Evolutionary conservation across 2,888 invertebrate species (phyloP), one percentile per base, ranked within the genome.

Genomic region (Leucania comma): DNA sequence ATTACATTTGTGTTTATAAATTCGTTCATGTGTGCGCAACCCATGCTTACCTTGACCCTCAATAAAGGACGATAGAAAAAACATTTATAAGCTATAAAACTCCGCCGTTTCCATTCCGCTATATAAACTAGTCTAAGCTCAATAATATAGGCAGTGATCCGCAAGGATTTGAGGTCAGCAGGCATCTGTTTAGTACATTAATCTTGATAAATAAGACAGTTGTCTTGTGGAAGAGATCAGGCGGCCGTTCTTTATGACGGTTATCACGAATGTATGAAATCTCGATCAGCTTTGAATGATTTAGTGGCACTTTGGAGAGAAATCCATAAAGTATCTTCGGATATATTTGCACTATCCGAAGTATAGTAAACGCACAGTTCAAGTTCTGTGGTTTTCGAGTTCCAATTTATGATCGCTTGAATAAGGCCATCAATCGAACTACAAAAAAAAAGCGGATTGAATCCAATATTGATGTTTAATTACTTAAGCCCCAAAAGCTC

Each of bases 111-210:
- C 56, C 5, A 61, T 22, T 53, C n/a, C 29, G 42, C 59, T 50
- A n/a, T 29, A 69, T 10, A 26, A 56, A 29, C 48, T 53, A 58
- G 60, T 58, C 32, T 53, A 42, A 50, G 48, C 14, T 66, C 26
- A 63, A 54, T 73, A 66, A 48, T 53, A 74, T 50, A 48, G 48
- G 26, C 50, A 59, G 48, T 42, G n/a, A 56, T 66, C 59, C 10
- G 24, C 48, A 6, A 26, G 63, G 29, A 46, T 77, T 61, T 57
- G 68, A 80, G 71, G 74, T 60, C 68, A 58, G 26, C 32, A 26
- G 50, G 70, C 78, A 78, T 81, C 75, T 78, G 78, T 72, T 78
- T 58, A 38, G 60, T 56, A 42, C 72, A 73, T 72, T 72, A 35
- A 76, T 82, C 74, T 70, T 78, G 77, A 76, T 67, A 60, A 57